Evolutionary conservation across 2,113 vertebrate species (phyloP).

Genomic region (Gracilinanus agilis): DNA sequence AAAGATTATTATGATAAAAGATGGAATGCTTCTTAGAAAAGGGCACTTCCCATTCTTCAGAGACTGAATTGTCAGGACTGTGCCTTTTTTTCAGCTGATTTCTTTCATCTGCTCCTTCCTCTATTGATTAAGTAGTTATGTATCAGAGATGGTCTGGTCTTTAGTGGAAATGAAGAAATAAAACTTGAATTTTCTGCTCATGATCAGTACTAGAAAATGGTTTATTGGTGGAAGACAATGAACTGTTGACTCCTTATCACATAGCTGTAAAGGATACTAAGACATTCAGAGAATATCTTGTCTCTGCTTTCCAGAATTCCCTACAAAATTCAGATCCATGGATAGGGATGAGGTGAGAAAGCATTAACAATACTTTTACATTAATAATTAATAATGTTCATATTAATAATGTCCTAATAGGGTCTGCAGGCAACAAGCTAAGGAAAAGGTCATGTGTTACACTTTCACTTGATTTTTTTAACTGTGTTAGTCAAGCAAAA

Average conservation of each 20-base stretch:
- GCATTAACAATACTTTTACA: no score
- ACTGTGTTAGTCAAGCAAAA: no score
- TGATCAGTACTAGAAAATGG: neutral
- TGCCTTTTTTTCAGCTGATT: slow-evolving; percentile 2
- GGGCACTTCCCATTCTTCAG: slow-evolving; percentile 31
- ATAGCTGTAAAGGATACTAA: slow-evolving; percentile 44
- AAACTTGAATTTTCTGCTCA: slow-evolving; percentile 48
- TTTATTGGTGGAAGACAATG: slow-evolving; percentile 40
- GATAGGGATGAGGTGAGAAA: neutral
- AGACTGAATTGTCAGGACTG: slow-evolving; percentile 31
- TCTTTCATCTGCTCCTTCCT: slow-evolving; percentile 27
- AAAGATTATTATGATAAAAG: neutral
- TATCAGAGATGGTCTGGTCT: slow-evolving; percentile 1
- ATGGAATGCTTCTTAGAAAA: neutral
- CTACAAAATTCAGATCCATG: no score
- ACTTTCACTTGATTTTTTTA: no score
- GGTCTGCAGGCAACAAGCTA: neutral
- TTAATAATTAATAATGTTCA: no score
- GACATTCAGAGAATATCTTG: slow-evolving; percentile 47
- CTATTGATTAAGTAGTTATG: slow-evolving; percentile 9
- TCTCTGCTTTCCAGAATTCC: slow-evolving; percentile 9
- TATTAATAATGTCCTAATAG: neutral
- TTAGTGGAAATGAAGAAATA: slow-evolving; percentile 33
- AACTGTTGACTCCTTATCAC: slow-evolving; percentile 48
- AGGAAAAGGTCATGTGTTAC: no score